Evolutionary conservation across 2,888 invertebrate species (phyloP), one percentile per base, ranked within the genome.

Genomic region (Pherbina coryleti): DNA sequence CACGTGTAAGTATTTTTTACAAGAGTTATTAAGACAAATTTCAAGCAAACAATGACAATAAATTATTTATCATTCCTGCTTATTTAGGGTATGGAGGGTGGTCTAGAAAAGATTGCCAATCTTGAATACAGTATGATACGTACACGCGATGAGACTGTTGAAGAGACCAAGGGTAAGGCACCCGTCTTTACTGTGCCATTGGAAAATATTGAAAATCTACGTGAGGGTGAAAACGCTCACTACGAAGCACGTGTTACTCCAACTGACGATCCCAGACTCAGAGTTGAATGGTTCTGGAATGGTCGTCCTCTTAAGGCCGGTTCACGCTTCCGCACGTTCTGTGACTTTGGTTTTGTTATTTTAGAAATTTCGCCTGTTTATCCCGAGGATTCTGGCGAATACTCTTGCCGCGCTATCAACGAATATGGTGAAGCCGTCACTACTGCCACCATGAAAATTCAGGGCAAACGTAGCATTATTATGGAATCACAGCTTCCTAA

Each of bases 261-360:
- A 22, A 95, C 95, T 0, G 97, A 97, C 88, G 97, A 97, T 91
- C 95, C 97, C 37, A 96, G 95, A 86, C 91, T 97, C 44, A 96
- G 95, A 90, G 95, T 97, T 81, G 97, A 97, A 91, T 97, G 97
- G 97, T 97, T 94, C 91, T 96, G 96, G 95, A 97, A 97, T 88
- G 96, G 97, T 79, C 96, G 96, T 90, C 94, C 96, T 70, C 90
- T 96, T 77, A 94, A 94, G 90, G 94, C 96, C 66, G 97, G 98
- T 78, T 96, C 97, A 11, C 93, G 98, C 83, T 97, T 98, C 92
- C 95, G 98, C 82, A 98, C 98, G 44, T 97, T 98, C 93, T 96
- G 97, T 87, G 98, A 99, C 91, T 98, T 99, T 90, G 98, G 99
- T 78, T 98, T 98, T 88, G 98, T 98, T 37, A 97, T 98, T 83